A percentile compares a stretch with the other conserved stretches of the same genome.
Conservation (phyloP, 2,113 vertebrate genomes). For the Motacilla tschutschensis region DNA sequence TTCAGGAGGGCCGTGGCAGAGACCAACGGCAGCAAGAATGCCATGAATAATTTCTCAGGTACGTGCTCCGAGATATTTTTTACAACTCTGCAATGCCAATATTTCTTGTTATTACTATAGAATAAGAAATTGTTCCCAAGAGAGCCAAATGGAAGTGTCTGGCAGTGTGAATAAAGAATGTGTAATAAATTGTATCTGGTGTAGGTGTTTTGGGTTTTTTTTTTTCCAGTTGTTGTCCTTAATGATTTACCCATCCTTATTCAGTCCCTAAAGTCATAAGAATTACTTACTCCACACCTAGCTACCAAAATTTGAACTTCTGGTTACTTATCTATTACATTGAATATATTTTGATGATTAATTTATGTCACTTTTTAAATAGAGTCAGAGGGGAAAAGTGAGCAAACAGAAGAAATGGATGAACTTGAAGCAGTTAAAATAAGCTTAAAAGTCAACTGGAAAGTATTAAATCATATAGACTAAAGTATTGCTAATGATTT, state of each 20-base stretch:
- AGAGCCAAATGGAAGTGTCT: background rate
- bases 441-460: background rate
- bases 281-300: background rate
- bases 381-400: background rate
- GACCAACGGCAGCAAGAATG: slow-evolving; percentile 89
- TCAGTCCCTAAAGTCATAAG: background rate
- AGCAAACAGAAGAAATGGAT: background rate
- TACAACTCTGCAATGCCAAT: background rate
- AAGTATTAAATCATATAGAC: background rate
- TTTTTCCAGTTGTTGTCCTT: background rate
- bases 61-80: background rate
- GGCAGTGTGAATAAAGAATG: background rate
- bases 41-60: slow-evolving; percentile 91
- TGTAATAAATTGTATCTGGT: background rate
- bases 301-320: background rate
- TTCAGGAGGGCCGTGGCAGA: slow-evolving; percentile 89
- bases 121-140: background rate
- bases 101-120: background rate
- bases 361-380: background rate
- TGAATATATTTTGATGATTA: background rate
- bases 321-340: background rate
- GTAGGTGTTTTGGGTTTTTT: background rate
- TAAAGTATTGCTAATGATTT: background rate
- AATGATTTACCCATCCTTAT: background rate
- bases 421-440: background rate